phyloP scores from a whole-genome alignment of 2,113 vertebrate genomes.

The Hypocryptadius cinnamomeus region DNA sequence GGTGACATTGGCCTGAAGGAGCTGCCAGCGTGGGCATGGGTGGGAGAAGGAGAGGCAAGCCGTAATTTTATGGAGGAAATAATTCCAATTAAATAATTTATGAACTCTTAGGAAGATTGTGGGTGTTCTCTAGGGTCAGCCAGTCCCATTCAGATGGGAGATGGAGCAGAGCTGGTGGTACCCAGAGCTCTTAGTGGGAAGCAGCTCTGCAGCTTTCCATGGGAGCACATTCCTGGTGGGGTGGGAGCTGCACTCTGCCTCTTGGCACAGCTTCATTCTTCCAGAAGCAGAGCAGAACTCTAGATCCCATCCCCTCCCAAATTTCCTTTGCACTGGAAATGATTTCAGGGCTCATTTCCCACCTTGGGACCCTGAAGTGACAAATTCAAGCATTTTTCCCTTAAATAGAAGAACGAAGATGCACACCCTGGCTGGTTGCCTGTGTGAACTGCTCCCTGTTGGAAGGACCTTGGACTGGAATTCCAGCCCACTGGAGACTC shows the following conservation, averaged over 20 bases:
- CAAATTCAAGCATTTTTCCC: neutral
- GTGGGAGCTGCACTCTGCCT: neutral
- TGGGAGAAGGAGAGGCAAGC: neutral
- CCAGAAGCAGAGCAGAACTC: neutral
- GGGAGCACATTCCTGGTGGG: neutral
- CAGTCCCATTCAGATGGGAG: rapidly evolving
- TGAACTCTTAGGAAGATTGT: neutral
- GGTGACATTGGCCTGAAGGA: neutral
- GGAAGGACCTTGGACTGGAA: neutral
- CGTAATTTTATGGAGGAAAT: neutral
- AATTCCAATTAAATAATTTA: neutral
- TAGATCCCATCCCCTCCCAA: neutral
- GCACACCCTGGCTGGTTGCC: neutral
- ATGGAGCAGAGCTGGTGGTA: neutral
- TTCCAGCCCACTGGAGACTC: neutral
- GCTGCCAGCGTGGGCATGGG: neutral
- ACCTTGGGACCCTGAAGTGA: neutral
- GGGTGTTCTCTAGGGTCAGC: neutral
- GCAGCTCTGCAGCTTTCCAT: neutral
- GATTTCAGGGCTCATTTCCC: neutral
- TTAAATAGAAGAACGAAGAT: neutral
- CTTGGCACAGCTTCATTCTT: neutral
- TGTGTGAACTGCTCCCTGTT: neutral
- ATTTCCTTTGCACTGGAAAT: neutral
- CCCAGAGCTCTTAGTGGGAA: neutral